These are phyloP conservation scores for Plebejus melissa DNA, from an alignment of 2,888 invertebrate genomes.

Conservation along the genomic window DNA sequence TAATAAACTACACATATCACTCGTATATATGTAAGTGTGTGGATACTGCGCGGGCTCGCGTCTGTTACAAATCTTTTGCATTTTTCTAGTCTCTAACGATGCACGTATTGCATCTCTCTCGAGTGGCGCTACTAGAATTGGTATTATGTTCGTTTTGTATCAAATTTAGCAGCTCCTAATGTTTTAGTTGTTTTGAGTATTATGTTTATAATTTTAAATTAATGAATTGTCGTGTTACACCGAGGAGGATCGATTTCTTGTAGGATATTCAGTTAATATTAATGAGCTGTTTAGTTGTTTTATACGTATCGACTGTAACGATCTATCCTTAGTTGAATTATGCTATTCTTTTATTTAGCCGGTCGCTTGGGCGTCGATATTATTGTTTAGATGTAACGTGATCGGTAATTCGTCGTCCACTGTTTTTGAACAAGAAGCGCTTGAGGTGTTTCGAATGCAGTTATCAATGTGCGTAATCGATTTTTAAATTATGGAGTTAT, in stretches of 20 bases:
- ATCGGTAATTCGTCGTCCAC: slow-evolving; percentile 15
- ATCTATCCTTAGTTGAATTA: slow-evolving; percentile 6
- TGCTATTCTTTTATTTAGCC: slow-evolving; percentile 9
- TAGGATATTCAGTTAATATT: slow-evolving; percentile 14
- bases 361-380: slow-evolving; percentile 14
- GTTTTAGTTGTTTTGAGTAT: slow-evolving; percentile 12
- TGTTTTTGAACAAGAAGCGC: background rate
- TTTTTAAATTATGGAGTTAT: slow-evolving; percentile 11
- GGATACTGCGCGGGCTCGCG: slow-evolving; percentile 50
- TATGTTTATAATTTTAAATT: slow-evolving; percentile 8
- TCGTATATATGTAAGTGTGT: slow-evolving; percentile 45
- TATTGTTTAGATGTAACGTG: background rate
- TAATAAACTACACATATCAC: slow-evolving; percentile 62
- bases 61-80: slow-evolving; percentile 67
- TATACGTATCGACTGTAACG: slow-evolving; percentile 5
- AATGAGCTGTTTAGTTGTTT: slow-evolving; percentile 14
- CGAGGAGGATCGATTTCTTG: background rate
- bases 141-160: slow-evolving; percentile 15
- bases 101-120: slow-evolving; percentile 49
- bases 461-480: slow-evolving; percentile 18
- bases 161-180: slow-evolving; percentile 1
- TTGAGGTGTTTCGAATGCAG: background rate
- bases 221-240: background rate
- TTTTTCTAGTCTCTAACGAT: slow-evolving; percentile 74
- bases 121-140: slow-evolving; percentile 29